Conservation (phyloP, 2,113 vertebrate genomes). For the Paradoxurus hermaphroditus region DNA sequence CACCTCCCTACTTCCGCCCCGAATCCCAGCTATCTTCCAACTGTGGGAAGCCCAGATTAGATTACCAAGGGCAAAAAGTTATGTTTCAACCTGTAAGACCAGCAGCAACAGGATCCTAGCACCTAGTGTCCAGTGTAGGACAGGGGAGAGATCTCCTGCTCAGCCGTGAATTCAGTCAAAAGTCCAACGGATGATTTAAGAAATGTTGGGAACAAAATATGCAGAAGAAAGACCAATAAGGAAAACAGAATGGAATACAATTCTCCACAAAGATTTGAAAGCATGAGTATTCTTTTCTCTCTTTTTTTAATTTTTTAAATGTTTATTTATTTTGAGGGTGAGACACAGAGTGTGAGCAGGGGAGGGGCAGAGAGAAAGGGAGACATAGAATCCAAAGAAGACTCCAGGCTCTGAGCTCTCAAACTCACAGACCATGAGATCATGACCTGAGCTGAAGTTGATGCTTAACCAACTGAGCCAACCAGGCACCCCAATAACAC, state of each 20-base stretch:
- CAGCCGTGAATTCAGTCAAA: background rate
- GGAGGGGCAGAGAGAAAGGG: too few species aligned
- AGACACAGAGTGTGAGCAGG: too few species aligned
- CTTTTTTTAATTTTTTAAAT: too few species aligned
- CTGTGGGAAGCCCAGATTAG: background rate
- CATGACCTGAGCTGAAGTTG: too few species aligned
- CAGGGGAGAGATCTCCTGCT: background rate
- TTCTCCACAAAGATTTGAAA: background rate
- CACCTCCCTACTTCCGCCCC: background rate
- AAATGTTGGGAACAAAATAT: background rate
- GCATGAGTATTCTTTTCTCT: background rate
- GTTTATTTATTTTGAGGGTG: too few species aligned
- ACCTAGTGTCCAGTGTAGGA: background rate
- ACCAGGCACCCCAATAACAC: too few species aligned
- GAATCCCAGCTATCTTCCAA: background rate
- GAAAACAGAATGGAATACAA: background rate
- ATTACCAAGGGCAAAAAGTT: background rate
- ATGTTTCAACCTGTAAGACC: background rate
- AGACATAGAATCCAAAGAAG: too few species aligned
- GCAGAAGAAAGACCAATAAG: background rate
- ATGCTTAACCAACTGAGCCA: too few species aligned
- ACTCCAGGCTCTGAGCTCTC: too few species aligned
- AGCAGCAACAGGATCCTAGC: background rate
- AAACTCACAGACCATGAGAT: accelerated
- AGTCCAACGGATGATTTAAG: background rate